phyloP scores from a whole-genome alignment of 2,797 vertebrate genomes.

The Antrozous pallidus region DNA sequence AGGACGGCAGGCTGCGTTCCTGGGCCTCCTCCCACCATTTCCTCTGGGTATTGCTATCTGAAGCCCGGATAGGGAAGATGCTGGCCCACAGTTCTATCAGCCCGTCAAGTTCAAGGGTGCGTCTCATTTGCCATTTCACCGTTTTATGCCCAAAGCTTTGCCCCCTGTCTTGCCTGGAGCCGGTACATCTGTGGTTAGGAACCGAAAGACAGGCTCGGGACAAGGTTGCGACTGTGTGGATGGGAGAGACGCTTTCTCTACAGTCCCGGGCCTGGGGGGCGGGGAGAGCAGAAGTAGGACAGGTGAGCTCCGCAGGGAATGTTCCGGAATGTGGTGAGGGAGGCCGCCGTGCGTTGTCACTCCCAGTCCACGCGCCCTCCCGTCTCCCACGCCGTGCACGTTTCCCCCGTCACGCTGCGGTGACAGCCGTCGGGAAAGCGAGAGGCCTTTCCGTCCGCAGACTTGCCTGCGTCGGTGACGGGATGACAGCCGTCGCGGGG shows the following conservation, averaged over 20 bases:
- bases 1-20: background rate
- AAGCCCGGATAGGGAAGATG: background rate
- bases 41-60: background rate
- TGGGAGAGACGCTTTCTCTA: background rate
- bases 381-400: background rate
- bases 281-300: background rate
- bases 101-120: background rate
- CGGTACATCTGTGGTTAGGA: background rate
- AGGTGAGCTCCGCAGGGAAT: background rate
- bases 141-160: background rate
- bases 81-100: background rate
- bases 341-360: background rate
- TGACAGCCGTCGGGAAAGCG: constrained; percentile 32
- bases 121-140: background rate
- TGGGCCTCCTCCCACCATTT: background rate
- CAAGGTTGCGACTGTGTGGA: background rate
- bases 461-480: background rate
- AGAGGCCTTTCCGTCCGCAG: background rate
- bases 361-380: background rate
- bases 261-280: background rate
- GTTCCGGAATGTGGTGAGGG: background rate
- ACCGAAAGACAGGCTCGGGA: background rate
- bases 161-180: background rate
- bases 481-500: constrained; percentile 48
- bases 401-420: background rate